phyloP scores from a whole-genome alignment of 2,888 invertebrate species.

The Lasioglossum marginatum region DNA sequence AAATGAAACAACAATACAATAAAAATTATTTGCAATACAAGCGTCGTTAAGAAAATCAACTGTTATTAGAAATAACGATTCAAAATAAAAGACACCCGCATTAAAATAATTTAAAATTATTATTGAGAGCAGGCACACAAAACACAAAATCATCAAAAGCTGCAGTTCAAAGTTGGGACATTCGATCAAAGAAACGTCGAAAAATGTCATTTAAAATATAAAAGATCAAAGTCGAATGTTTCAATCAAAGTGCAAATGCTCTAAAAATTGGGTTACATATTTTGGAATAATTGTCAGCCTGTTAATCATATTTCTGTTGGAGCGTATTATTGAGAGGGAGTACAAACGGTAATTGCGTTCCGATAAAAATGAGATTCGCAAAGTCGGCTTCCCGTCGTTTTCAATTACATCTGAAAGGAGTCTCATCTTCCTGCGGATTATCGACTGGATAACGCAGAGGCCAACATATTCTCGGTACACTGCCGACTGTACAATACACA shows the following conservation, averaged over 20 bases:
- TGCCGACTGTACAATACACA: conserved; percentile 17
- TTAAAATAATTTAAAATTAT: background rate
- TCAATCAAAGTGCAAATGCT: background rate
- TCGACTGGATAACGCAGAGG: conserved; percentile 17
- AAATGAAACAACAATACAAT: too few species aligned
- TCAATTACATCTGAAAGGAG: conserved; percentile 22
- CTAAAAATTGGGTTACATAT: background rate
- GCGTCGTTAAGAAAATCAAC: too few species aligned
- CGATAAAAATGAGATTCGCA: conserved; percentile 31
- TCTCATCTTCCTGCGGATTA: conserved; percentile 27
- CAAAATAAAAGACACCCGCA: background rate
- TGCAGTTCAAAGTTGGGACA: background rate
- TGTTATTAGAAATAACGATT: background rate
- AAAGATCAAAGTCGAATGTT: background rate
- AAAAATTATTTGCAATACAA: too few species aligned
- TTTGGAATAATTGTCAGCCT: background rate
- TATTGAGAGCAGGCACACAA: background rate
- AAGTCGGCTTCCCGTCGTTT: conserved; percentile 26
- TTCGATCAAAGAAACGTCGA: background rate
- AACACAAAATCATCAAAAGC: background rate
- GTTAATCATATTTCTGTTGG: background rate
- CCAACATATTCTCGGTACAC: conserved; percentile 11
- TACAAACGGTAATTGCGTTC: background rate
- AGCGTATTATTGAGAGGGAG: background rate
- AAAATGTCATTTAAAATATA: background rate